Conservation (phyloP, 2,113 vertebrate genomes). For the Urocitellus parryii region DNA sequence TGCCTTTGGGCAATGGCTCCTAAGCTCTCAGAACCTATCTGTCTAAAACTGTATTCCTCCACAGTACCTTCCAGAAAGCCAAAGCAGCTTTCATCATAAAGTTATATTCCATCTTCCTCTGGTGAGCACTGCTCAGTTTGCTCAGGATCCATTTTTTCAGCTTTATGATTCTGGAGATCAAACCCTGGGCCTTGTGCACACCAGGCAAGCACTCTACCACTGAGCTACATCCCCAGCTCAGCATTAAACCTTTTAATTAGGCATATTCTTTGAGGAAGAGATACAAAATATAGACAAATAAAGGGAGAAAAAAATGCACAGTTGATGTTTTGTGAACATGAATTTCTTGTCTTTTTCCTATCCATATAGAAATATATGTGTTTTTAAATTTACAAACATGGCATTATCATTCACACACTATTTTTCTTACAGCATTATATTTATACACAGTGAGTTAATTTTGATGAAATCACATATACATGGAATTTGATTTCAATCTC, state of each 20-base stretch:
- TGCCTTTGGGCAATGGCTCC: not conserved
- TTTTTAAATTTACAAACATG: not conserved
- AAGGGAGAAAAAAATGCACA: not conserved
- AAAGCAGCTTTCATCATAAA: not conserved
- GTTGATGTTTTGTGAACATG: not conserved
- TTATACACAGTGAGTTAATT: too few relatives aligned
- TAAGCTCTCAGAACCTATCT: not conserved
- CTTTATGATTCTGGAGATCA: not conserved
- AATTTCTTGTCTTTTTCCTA: not conserved
- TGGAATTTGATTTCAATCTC: too few relatives aligned
- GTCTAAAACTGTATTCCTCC: not conserved
- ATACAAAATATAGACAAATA: not conserved
- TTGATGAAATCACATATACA: too few relatives aligned
- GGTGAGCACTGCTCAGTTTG: not conserved
- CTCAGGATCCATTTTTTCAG: not conserved
- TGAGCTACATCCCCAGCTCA: not conserved
- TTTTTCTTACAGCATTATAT: too few relatives aligned
- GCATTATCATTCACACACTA: not conserved
- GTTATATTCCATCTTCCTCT: not conserved
- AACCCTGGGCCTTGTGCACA: too few relatives aligned
- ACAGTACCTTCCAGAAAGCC: not conserved
- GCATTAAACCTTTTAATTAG: not conserved
- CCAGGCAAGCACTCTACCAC: not conserved
- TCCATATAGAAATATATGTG: not conserved
- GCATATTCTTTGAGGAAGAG: not conserved